Evolutionary conservation across 2,888 invertebrate genomes (phyloP).

Genomic region (Lasioglossum lativentre): DNA sequence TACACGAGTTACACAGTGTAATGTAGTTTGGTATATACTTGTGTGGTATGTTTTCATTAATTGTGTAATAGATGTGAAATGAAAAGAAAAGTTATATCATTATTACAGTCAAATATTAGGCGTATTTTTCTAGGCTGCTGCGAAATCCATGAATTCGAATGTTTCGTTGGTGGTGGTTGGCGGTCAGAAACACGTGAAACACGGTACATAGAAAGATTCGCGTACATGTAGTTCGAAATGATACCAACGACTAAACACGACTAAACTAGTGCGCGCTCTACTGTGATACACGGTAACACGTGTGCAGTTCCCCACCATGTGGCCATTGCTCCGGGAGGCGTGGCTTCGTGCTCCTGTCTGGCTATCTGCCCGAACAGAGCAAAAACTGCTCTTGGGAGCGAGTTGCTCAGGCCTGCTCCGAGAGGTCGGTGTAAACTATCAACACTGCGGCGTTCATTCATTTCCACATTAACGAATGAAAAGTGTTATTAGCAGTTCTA

Average conservation of each 20-base stretch:
- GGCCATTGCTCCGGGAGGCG: slow-evolving; percentile 15
- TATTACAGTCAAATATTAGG: background rate
- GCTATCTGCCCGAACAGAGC: slow-evolving; percentile 17
- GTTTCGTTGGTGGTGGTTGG: background rate
- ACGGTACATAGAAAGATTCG: background rate
- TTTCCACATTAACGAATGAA: slow-evolving; percentile 2
- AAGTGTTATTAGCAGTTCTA: background rate
- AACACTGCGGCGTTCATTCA: background rate
- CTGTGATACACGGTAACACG: background rate
- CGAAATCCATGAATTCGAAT: background rate
- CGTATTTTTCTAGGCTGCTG: background rate
- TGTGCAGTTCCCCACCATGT: slow-evolving; percentile 5
- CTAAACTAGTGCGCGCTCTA: background rate
- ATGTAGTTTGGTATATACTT: background rate
- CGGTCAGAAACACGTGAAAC: background rate
- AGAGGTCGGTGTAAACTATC: slow-evolving; percentile 8
- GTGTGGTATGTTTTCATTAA: background rate
- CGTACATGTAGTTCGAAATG: background rate
- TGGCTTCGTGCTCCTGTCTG: slow-evolving; percentile 15
- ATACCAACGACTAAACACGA: too few relatives aligned
- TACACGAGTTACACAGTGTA: background rate
- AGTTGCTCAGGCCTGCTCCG: slow-evolving; percentile 5
- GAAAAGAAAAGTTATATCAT: background rate
- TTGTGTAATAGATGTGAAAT: background rate
- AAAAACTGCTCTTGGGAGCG: slow-evolving; percentile 15